These are phyloP conservation scores for Globia sparganii DNA, from an alignment of 2,888 invertebrate genomes.

Conservation along the genomic window DNA sequence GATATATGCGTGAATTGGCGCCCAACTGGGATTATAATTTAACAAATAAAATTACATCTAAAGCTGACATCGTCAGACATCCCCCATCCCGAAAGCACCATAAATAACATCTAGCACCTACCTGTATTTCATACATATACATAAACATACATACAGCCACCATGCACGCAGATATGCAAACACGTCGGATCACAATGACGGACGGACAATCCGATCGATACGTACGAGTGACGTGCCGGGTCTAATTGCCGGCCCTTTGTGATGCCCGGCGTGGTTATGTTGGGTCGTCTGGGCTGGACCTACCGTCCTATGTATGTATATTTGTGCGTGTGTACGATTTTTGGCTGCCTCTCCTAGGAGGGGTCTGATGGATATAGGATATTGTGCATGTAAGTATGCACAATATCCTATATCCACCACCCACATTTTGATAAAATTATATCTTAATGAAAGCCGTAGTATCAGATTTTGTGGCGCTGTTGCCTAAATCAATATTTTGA, in stretches of 20 bases:
- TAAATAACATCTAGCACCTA: conserved; percentile 7
- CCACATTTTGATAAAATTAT: conserved; percentile 45
- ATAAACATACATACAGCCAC: conserved; percentile 47
- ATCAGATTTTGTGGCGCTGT: conserved; percentile 18
- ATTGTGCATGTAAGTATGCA: conserved; percentile 27
- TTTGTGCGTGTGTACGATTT: conserved; percentile 48
- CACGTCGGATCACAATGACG: conserved; percentile 66
- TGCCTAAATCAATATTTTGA: conserved; percentile 40
- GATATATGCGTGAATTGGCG: conserved; percentile 23
- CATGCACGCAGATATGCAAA: conserved; percentile 68
- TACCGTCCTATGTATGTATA: conserved; percentile 11
- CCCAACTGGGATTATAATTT: conserved; percentile 33
- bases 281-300: conserved; percentile 49
- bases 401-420: no score
- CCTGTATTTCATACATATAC: conserved; percentile 39
- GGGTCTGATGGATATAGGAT: conserved; percentile 38
- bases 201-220: conserved; percentile 77
- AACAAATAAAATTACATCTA: conserved; percentile 34
- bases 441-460: conserved; percentile 21
- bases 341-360: conserved; percentile 52
- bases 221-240: conserved; percentile 66
- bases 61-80: conserved; percentile 42
- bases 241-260: conserved; percentile 69
- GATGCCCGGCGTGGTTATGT: conserved; percentile 55
- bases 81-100: conserved; percentile 8